These are phyloP conservation scores for Paramuricea clavata DNA, from an alignment of 92 coral and sea anemone species.

Conservation along the genomic window DNA sequence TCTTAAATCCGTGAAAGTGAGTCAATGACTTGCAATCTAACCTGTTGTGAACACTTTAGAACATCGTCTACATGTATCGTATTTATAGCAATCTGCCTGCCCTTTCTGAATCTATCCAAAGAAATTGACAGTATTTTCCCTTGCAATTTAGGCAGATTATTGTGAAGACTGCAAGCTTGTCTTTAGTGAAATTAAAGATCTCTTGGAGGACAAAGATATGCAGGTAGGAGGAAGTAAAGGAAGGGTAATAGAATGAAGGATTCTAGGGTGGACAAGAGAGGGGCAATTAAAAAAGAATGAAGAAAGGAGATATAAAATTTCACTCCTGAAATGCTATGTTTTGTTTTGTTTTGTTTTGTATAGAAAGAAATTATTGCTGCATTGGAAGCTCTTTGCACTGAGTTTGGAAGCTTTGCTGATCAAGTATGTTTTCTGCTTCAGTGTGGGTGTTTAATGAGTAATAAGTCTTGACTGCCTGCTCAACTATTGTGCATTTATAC, in stretches of 20 bases:
- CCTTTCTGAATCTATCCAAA: background rate
- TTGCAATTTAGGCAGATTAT: background rate
- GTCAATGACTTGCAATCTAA: background rate
- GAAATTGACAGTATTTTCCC: background rate
- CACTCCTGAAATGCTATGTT: too few species aligned
- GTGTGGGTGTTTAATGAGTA: too few species aligned
- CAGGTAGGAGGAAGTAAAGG: too few species aligned
- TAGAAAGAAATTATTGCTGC: slow-evolving; percentile 25
- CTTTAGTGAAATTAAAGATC: slow-evolving; percentile 10
- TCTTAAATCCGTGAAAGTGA: slow-evolving; percentile 19
- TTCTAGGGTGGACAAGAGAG: too few species aligned
- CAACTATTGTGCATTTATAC: background rate
- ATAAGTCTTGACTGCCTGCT: too few species aligned
- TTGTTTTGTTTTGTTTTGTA: too few species aligned
- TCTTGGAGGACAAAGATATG: slow-evolving; percentile 13
- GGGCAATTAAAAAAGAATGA: too few species aligned
- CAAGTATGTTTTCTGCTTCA: slow-evolving; percentile 13
- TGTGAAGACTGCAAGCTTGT: slow-evolving; percentile 36
- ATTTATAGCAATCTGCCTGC: too few species aligned
- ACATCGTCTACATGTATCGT: too few species aligned
- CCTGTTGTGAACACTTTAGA: background rate
- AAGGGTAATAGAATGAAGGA: too few species aligned
- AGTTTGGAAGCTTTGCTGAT: slow-evolving; percentile 21
- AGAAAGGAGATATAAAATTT: background rate
- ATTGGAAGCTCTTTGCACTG: background rate